Evolutionary conservation across 92 coral and sea anemone genomes (phyloP), one percentile per base, ranked within the genome.

Genomic region (Actinernus sp.): DNA sequence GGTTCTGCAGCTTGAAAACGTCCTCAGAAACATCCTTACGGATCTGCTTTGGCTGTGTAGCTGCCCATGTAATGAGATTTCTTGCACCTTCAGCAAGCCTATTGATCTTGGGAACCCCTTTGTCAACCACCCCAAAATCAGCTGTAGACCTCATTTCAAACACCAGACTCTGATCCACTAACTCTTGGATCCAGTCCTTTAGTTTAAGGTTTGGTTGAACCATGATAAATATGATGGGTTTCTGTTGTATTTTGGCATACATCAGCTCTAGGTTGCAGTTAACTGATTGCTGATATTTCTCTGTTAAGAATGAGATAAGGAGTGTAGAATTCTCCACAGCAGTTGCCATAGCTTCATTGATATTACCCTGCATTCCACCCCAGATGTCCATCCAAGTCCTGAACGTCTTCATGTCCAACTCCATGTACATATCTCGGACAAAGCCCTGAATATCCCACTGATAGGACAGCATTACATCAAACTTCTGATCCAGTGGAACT

Each of bases 351-450:
- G 94, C 89, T 31, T 81, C 84, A 62, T 88, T 82, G 44, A 88
- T 88, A 46, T 88, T 88, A 2, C 94, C 94, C 28, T 76, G 90
- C 94, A 88, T 88, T 10, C 94, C 94, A 1, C 94, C 94, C 94
- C 94, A 88, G 21, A 88, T 68, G 49, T 88, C 94, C 94, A 88
- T 88, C 94, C 94, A 88, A 17, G 88, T 87, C 48, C 78, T 62
- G 44, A 88, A 73, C 3, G 76, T 88, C 70, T 87, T 62, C 65
- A 81, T 61, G 68, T 81, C 84, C 54, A 88, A 50, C 52, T 88
- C 94, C 94, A 88, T 88, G 86, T 88, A 88, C 45, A 88, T 67
- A 27, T 88, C 84, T 28, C 94, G 63, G 26, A 88, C 94, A 47
- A 88, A 88, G n/a, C 50, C 38, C 50, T 88, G 94, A 49, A 88